Evolutionary conservation across 2,797 vertebrate genomes (phyloP).

Genomic region (Scolopax bukidnonensis): DNA sequence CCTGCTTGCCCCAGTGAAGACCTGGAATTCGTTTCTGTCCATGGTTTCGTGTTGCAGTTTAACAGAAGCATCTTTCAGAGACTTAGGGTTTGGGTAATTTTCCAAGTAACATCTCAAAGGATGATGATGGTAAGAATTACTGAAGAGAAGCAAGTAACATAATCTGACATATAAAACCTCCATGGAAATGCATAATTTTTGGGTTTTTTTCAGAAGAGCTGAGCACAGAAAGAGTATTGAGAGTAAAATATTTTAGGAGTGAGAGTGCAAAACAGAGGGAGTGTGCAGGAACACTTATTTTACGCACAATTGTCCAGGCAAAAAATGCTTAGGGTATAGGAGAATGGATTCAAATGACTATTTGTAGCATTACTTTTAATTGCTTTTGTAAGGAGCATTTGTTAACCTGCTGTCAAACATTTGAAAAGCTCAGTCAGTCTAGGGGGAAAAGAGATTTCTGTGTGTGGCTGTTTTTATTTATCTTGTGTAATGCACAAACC

Average conservation of each 20-base stretch:
- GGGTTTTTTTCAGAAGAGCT: neutral
- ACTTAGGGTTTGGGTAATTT: neutral
- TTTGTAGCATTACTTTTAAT: slow-evolving; percentile 33
- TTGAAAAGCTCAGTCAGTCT: slow-evolving; percentile 14
- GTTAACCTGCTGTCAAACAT: slow-evolving; percentile 26
- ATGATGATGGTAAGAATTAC: neutral
- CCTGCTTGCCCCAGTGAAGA: neutral
- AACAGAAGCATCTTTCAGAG: neutral
- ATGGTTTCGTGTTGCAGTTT: neutral
- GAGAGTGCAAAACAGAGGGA: neutral
- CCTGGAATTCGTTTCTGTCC: neutral
- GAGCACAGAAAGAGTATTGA: neutral
- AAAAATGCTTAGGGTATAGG: neutral
- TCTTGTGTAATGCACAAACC: slow-evolving; percentile 22
- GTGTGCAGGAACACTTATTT: neutral
- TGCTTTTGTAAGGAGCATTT: slow-evolving; percentile 8
- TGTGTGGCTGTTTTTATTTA: slow-evolving; percentile 46
- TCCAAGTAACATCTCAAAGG: neutral
- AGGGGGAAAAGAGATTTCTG: slow-evolving; percentile 1
- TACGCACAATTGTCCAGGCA: neutral
- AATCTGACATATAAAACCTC: neutral
- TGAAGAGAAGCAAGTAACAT: neutral
- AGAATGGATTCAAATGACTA: neutral
- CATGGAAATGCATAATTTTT: neutral
- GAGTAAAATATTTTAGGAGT: neutral